A percentile compares a stretch with the other conserved stretches of the same genome.
Conservation (phyloP, 2,113 vertebrate genomes). For the Psilopogon haemacephalus region DNA sequence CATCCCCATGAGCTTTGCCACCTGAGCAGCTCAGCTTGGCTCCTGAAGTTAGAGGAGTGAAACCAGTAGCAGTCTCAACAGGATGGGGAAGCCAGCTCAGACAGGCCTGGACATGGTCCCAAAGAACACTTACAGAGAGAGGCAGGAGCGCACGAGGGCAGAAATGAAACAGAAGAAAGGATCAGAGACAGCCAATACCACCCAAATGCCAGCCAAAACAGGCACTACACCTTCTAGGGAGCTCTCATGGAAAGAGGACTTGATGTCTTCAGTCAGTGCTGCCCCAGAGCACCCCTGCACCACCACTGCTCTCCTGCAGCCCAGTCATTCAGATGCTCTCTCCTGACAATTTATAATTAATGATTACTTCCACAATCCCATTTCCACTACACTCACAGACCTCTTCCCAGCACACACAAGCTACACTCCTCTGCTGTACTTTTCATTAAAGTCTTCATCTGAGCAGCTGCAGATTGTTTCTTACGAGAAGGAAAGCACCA, state of each 20-base stretch:
- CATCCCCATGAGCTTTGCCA: rapidly evolving
- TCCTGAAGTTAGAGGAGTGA: not conserved
- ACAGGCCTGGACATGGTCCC: not conserved
- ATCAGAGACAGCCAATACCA: not conserved
- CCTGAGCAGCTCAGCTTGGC: not conserved
- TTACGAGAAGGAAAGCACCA: rapidly evolving
- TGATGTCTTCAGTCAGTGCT: not conserved
- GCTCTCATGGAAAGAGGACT: not conserved
- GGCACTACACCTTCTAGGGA: not conserved
- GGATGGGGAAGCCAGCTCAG: not conserved
- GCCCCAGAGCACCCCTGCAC: rapidly evolving
- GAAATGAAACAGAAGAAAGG: too few relatives aligned
- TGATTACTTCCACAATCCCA: not conserved
- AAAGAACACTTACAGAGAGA: not conserved
- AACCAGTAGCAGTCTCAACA: not conserved
- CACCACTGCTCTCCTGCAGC: not conserved
- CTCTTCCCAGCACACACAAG: not conserved
- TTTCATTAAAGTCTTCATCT: not conserved
- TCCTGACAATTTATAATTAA: not conserved
- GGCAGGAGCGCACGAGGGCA: not conserved
- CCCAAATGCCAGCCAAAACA: not conserved
- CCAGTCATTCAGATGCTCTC: not conserved
- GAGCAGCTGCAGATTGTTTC: not conserved
- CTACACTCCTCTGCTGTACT: not conserved
- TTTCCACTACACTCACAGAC: not conserved